These are phyloP conservation scores for Pitangus sulphuratus DNA, from an alignment of 2,797 vertebrate species.

Conservation along the genomic window DNA sequence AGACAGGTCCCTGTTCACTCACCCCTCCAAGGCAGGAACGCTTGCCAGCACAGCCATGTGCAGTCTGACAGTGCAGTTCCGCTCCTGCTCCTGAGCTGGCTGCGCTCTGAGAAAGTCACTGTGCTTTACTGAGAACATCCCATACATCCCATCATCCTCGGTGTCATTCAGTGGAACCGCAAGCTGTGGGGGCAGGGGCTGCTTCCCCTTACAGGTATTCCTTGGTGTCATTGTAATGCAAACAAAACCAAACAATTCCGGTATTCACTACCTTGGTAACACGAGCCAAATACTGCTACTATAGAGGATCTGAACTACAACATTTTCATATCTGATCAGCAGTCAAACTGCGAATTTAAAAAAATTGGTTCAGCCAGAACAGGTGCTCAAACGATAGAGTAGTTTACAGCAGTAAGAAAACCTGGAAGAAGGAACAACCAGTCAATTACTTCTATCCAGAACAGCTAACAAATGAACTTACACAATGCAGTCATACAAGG, in stretches of 20 bases:
- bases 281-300: background rate
- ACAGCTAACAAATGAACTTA: background rate
- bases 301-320: background rate
- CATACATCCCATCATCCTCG: background rate
- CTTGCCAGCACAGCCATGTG: background rate
- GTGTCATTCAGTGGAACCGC: background rate
- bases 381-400: background rate
- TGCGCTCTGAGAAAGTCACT: background rate
- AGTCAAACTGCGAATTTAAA: background rate
- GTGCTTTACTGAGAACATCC: background rate
- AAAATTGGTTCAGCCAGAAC: background rate
- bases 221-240: background rate
- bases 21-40: background rate
- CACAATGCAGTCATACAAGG: background rate
- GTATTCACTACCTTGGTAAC: background rate
- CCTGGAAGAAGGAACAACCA: background rate
- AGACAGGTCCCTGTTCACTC: background rate
- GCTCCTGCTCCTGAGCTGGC: background rate
- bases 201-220: background rate
- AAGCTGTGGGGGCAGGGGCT: background rate
- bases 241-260: background rate
- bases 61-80: background rate
- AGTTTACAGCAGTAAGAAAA: background rate
- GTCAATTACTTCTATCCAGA: background rate
- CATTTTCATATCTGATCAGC: background rate